These are phyloP conservation scores for Conops quadrifasciatus DNA, from an alignment of 2,888 invertebrate species.

Conservation along the genomic window DNA sequence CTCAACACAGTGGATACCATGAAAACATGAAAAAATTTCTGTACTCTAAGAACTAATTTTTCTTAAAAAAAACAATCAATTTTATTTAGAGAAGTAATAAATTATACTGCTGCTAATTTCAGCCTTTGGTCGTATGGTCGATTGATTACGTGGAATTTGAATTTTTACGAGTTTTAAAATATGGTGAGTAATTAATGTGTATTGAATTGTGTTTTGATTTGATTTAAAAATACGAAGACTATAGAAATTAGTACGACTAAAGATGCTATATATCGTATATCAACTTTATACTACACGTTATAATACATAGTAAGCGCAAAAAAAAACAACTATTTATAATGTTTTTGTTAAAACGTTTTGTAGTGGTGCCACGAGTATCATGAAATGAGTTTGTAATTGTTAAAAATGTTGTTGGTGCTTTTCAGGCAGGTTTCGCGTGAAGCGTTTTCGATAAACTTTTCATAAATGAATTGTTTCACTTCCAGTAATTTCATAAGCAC, in stretches of 20 bases:
- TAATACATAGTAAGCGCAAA: no score
- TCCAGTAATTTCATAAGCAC: neutral
- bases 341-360: neutral
- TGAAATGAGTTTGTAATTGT: neutral
- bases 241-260: slow-evolving; percentile 1
- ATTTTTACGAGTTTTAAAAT: neutral
- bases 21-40: neutral
- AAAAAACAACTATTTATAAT: slow-evolving; percentile 1
- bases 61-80: neutral
- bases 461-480: neutral
- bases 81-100: neutral
- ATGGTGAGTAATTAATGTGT: no score
- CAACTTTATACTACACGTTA: neutral
- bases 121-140: no score
- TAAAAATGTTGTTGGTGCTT: slow-evolving; percentile 2
- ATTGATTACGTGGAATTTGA: neutral
- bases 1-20: neutral
- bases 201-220: no score
- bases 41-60: neutral
- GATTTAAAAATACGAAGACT: neutral
- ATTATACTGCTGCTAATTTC: neutral
- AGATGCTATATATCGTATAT: neutral
- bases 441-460: neutral
- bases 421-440: neutral
- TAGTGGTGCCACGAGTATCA: neutral